Base-by-base conservation (phyloP, 2,888 invertebrate genomes). In the Tenthredo notha region DNA sequence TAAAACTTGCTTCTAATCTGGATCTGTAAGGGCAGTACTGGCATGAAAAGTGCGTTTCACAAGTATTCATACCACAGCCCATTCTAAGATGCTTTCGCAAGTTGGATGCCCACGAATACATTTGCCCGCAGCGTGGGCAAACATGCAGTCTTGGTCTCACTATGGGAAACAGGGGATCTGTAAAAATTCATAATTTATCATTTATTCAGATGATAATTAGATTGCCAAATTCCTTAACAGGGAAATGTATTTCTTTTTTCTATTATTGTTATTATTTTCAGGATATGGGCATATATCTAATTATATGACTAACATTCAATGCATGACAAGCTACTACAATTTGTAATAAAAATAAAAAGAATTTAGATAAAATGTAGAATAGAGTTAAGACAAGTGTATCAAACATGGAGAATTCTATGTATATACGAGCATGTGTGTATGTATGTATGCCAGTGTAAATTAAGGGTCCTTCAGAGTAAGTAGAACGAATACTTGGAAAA, bases 31-130 rank as follows among this genome's bases (percentile, higher is more conserved):
- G 92, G 88, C 94, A 94, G 90, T 93, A 93, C 87, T 92, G 92
- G 89, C 94, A 94, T 87, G 93, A 92, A 91, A 94, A 94, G 88
- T 93, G 92, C 5, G 93, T 93, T 89, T 94, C 94, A 90, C 91
- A 92, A 87, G 93, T 92, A 83, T 92, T 90, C 92, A 92, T 90
- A 75, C 93, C 93, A 86, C 94, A 94, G 86, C 94, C 94, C 90
- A 92, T 92, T 88, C 93, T 92, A 75, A 93, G 90, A 86, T 94
- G 94, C 82, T 93, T 93, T 86, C 93, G 91, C 37, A 93, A 89
- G 77, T 93, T 93, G 86, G 93, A 93, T 29, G 93, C 93, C 93
- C 93, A 93, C 80, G 93, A 92, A 87, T 94, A 94, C 91, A 92
- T 93, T 85, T 93, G 93, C 4, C 94, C 93, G 88, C 94, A 94